phyloP scores from a whole-genome alignment of 1,140 invertebrate species.

The Leptopilina clavipes region DNA sequence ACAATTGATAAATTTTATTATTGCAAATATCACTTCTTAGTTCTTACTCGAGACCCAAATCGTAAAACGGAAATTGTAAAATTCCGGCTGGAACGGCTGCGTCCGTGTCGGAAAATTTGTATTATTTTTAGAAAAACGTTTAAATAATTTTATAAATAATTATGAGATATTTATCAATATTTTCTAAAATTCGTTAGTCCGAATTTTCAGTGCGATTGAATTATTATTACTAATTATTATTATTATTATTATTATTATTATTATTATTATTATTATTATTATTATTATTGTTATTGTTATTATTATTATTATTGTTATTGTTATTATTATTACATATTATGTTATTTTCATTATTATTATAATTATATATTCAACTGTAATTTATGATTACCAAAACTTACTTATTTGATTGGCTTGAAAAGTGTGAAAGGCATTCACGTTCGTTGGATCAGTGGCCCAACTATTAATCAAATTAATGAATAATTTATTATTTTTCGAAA shows the following conservation, averaged over 20 bases:
- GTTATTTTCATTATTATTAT: no score
- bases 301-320: no score
- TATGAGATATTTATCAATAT: no score
- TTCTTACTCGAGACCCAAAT: slow-evolving; percentile 69
- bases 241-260: no score
- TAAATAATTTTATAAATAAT: slow-evolving; percentile 7
- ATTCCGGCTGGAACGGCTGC: slow-evolving; percentile 85
- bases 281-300: no score
- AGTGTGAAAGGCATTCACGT: slow-evolving; percentile 85
- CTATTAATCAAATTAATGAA: slow-evolving; percentile 62
- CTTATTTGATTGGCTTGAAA: slow-evolving; percentile 85
- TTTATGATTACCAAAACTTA: slow-evolving; percentile 71
- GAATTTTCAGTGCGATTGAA: no score
- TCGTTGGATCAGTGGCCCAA: slow-evolving; percentile 82
- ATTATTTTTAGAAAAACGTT: not conserved
- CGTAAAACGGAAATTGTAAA: slow-evolving; percentile 82
- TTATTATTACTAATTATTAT: no score
- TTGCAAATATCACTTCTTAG: slow-evolving; percentile 48
- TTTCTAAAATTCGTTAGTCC: no score
- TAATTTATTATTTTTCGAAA: slow-evolving; percentile 28
- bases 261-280: no score
- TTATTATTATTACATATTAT: no score
- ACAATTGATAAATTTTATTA: slow-evolving; percentile 12
- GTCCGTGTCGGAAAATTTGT: slow-evolving; percentile 58
- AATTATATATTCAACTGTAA: not conserved